Percentiles rank a stretch among this genome's conserved stretches.
These are phyloP conservation scores for Bradypodion pumilum DNA, from an alignment of 2,797 vertebrate species.

Conservation along the genomic window DNA sequence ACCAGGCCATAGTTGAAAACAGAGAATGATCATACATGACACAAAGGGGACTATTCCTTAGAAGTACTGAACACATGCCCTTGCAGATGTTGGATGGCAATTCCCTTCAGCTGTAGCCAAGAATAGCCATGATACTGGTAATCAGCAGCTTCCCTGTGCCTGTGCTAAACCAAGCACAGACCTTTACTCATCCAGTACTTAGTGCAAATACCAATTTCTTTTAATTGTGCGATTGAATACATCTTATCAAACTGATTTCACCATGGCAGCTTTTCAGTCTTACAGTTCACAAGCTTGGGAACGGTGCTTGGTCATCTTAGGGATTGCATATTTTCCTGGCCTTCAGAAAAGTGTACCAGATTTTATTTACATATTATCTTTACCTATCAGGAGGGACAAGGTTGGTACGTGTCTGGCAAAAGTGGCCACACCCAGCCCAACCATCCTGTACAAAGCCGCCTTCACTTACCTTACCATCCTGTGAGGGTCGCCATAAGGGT, in stretches of 20 bases:
- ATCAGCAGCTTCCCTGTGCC: neutral
- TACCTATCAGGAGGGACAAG: too few species aligned
- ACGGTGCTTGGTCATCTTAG: conserved; percentile 36
- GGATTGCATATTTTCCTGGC: conserved; percentile 36
- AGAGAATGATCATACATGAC: too few species aligned
- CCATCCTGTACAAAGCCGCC: too few species aligned
- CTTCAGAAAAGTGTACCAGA: conserved; percentile 14
- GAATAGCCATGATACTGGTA: too few species aligned
- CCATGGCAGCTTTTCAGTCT: conserved; percentile 27
- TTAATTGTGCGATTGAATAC: neutral
- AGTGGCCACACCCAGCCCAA: too few species aligned
- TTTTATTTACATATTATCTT: conserved; percentile 61
- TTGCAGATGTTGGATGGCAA: too few species aligned
- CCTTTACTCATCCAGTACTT: neutral
- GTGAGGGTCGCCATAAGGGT: too few species aligned
- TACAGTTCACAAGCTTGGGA: conserved; percentile 9
- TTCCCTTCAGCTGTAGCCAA: too few species aligned
- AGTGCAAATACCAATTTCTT: neutral
- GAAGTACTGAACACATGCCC: too few species aligned
- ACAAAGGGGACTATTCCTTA: too few species aligned
- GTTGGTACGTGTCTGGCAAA: too few species aligned
- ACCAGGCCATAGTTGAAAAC: neutral
- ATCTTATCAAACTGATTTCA: neutral
- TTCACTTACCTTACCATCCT: too few species aligned
- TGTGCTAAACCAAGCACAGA: neutral